phyloP scores from a whole-genome alignment of 2,888 invertebrate genomes.

The Esperia sulphurella region DNA sequence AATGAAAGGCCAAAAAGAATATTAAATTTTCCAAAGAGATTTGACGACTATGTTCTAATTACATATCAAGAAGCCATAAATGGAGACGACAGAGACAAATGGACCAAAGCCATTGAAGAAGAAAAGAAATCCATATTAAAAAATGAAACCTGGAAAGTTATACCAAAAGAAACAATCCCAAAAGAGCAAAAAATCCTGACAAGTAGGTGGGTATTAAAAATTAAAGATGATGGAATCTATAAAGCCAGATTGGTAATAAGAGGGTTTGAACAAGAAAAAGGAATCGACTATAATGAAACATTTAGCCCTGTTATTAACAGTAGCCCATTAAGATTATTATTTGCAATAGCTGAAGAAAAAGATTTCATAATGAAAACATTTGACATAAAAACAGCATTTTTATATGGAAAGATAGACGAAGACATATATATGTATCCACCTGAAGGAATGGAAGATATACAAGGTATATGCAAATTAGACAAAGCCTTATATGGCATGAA shows the following conservation, averaged over 20 bases:
- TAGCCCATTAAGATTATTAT: slow-evolving; percentile 17
- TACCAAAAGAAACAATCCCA: slow-evolving; percentile 14
- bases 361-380: slow-evolving; percentile 16
- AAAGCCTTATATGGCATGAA: slow-evolving; percentile 18
- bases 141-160: slow-evolving; percentile 17
- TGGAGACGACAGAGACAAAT: neutral
- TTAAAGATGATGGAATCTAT: slow-evolving; percentile 13
- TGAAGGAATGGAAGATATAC: slow-evolving; percentile 10
- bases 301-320: slow-evolving; percentile 22
- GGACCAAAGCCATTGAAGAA: slow-evolving; percentile 16
- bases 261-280: slow-evolving; percentile 18
- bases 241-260: slow-evolving; percentile 22
- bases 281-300: slow-evolving; percentile 17
- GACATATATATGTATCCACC: slow-evolving; percentile 22
- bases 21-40: neutral
- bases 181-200: neutral
- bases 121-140: slow-evolving; percentile 14
- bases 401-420: slow-evolving; percentile 20
- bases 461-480: slow-evolving; percentile 16
- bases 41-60: neutral
- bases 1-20: neutral
- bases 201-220: slow-evolving; percentile 22
- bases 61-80: neutral
- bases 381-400: too few relatives aligned
- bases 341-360: slow-evolving; percentile 16